Evolutionary conservation across 1,140 invertebrate species (phyloP).

Genomic region (Whitmania pigra): DNA sequence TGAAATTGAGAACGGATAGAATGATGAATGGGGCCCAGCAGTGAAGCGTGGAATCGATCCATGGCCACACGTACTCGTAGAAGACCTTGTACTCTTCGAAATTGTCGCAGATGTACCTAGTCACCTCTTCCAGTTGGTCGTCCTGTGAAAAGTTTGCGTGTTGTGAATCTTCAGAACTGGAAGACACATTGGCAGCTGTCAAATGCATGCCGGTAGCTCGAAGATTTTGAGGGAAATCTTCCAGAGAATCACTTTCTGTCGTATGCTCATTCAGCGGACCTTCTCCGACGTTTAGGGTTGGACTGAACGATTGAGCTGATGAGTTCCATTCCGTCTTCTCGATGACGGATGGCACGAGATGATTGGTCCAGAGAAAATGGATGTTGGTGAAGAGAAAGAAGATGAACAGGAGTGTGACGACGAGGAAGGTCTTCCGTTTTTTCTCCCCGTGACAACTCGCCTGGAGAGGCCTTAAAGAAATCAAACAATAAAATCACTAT

Average conservation of each 20-base stretch:
- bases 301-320: neutral
- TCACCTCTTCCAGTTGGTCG: neutral
- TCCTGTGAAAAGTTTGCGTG: neutral
- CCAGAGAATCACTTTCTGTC: neutral
- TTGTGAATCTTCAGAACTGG: neutral
- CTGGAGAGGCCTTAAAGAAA: too few species aligned
- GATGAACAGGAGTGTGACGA: constrained; percentile 21
- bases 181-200: constrained; percentile 18
- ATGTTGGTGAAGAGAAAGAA: constrained; percentile 25
- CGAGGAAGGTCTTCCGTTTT: constrained; percentile 6
- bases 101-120: neutral
- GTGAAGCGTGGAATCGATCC: constrained; percentile 25
- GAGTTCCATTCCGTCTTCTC: constrained; percentile 18
- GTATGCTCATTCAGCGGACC: too few species aligned
- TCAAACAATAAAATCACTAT: too few species aligned
- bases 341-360: constrained; percentile 22
- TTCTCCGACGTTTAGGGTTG: too few species aligned
- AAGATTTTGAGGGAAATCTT: constrained; percentile 10
- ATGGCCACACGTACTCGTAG: constrained; percentile 22
- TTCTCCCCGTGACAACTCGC: constrained; percentile 1
- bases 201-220: constrained; percentile 25
- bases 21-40: constrained; percentile 5
- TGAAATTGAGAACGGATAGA: constrained; percentile 1
- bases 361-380: constrained; percentile 24
- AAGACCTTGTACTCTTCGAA: constrained; percentile 22